Percentiles rank a stretch among this genome's conserved stretches.
Evolutionary conservation across 2,113 vertebrate genomes (phyloP).

Genomic region (Corythaeola cristata): DNA sequence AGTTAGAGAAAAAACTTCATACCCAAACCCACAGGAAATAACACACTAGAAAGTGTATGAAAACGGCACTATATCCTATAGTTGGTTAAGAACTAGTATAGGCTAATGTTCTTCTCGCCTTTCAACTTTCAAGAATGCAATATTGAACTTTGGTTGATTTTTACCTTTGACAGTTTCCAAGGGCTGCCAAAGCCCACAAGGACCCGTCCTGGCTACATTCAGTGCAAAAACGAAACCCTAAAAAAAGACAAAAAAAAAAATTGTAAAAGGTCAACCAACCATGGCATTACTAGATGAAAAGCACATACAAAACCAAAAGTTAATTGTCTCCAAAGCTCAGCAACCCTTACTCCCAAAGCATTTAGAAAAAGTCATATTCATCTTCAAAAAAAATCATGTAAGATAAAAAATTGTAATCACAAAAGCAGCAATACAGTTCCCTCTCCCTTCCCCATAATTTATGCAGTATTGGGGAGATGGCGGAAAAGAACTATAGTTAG

Average conservation of each 20-base stretch:
- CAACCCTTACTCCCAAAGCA: neutral
- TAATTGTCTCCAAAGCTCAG: neutral
- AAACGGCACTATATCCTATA: neutral
- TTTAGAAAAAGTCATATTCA: neutral
- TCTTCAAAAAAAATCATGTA: neutral
- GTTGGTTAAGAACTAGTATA: neutral
- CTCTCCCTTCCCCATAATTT: neutral
- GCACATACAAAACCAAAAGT: neutral
- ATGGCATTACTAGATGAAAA: neutral
- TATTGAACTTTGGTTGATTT: neutral
- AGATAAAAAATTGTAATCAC: neutral
- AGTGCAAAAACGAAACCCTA: conserved; percentile 78
- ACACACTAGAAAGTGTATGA: neutral
- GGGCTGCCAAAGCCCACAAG: conserved; percentile 72
- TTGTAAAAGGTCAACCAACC: neutral
- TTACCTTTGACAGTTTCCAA: conserved; percentile 80
- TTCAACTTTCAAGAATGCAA: neutral
- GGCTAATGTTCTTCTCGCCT: neutral
- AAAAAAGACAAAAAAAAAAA: neutral
- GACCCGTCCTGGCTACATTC: conserved; percentile 80
- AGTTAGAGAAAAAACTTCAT: neutral
- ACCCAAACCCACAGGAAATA: conserved; percentile 1
- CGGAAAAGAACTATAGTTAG: neutral
- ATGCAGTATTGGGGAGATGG: neutral
- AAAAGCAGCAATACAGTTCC: neutral